Percentiles rank a stretch among this genome's conserved stretches.
Evolutionary conservation across 2,888 invertebrate species (phyloP).

Genomic region (Sipha maydis): DNA sequence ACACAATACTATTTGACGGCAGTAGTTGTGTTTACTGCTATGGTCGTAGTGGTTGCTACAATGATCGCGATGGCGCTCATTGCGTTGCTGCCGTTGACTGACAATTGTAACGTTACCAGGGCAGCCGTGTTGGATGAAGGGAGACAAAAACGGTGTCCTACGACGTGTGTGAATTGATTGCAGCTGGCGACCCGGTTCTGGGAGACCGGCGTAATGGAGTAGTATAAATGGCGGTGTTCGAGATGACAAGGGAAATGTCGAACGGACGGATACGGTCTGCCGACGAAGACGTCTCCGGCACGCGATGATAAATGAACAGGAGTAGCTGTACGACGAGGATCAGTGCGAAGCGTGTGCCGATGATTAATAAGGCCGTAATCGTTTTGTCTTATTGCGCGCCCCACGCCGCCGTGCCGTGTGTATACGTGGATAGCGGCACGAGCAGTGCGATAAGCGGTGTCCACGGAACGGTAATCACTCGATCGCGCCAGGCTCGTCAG

Average conservation of each 20-base stretch:
- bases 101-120: neutral
- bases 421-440: conserved; percentile 27
- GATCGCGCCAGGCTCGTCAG: neutral
- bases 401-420: conserved; percentile 5
- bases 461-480: neutral
- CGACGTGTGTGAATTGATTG: neutral
- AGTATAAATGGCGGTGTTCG: no score
- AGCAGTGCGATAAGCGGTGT: conserved; percentile 10
- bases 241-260: neutral
- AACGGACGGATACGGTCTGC: neutral
- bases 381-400: neutral
- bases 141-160: neutral
- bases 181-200: no score
- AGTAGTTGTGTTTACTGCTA: neutral
- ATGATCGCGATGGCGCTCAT: neutral
- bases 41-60: neutral
- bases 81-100: neutral
- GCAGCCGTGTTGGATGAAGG: neutral
- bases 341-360: neutral
- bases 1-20: neutral
- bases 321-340: neutral
- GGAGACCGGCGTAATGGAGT: no score
- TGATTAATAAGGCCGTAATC: neutral
- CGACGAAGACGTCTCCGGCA: neutral
- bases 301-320: neutral